These are phyloP conservation scores for Crotalus viridis DNA, from an alignment of 2,113 vertebrate species.

Conservation along the genomic window DNA sequence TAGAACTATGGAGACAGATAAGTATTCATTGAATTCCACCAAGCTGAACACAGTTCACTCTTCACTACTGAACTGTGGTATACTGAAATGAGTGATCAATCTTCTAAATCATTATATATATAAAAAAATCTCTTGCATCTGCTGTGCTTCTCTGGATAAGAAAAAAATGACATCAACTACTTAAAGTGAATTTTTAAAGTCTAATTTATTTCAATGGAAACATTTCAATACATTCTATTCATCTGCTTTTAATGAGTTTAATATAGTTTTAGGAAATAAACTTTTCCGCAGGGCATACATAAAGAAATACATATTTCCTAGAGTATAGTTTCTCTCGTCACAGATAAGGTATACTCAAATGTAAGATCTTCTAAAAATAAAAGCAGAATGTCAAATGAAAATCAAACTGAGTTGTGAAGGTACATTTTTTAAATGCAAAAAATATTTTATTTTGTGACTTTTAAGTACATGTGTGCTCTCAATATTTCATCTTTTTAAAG, in stretches of 20 bases:
- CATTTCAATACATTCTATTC: not conserved
- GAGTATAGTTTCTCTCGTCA: constrained; percentile 48
- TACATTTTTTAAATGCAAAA: not conserved
- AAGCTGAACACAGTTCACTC: not conserved
- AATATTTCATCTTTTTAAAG: constrained; percentile 8
- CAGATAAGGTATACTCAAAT: constrained; percentile 47
- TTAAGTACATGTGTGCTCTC: not conserved
- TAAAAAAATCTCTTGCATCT: not conserved
- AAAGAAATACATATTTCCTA: constrained; percentile 44
- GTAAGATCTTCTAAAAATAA: constrained; percentile 48
- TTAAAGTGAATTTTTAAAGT: not conserved
- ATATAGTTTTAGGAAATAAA: not conserved
- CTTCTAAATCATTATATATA: not conserved
- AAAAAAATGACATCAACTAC: not conserved
- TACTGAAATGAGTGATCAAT: not conserved
- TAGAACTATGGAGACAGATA: not conserved
- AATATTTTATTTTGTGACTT: not conserved
- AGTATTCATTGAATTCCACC: not conserved
- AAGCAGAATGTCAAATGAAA: not conserved
- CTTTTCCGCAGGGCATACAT: constrained; percentile 14
- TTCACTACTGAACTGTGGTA: not conserved
- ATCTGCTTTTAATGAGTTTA: not conserved
- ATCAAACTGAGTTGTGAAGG: not conserved
- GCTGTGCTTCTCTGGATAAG: not conserved
- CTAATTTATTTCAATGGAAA: not conserved